Evolutionary conservation across 1,140 invertebrate genomes (phyloP), one percentile per base, ranked within the genome.

Genomic region (Tetramorium alpestre): DNA sequence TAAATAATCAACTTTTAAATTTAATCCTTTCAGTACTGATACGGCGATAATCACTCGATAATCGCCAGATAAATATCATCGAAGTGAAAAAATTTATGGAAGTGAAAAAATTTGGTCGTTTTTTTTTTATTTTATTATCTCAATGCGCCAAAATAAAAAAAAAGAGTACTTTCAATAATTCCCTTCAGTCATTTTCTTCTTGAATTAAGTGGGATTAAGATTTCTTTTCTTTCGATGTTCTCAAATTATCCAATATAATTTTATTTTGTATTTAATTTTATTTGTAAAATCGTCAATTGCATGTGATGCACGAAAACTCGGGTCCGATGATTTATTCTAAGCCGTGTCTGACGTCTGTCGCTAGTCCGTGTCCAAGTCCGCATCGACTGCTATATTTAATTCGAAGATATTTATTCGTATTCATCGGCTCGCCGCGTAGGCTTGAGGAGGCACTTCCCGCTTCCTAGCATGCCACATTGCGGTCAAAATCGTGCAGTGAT

Each of bases 401-500:
- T 38, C 64, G 0, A 51, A 69, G 25, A 51, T n/a, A 7, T 41
- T 81, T 81, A 47, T 58, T 56, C 65, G 22, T 41, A 38, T 56
- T 54, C n/a, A 54, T 67, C 64, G 33, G 33, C 16, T 41, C 62
- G 62, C 13, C 41, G 11, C 28, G 22, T 28, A 2, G 28, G 2
- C 38, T 70, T 2, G 13, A 13, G 1, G n/a, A 51, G 13, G 3
- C 13, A 51, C 65, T 86, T 86, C 75, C 62, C 41, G 62, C 73
- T 86, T 78, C 75, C 60, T 86, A 54, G 33, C 70, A 54, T 56
- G 62, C 84, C 49, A 62, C 72, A 82, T 60, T 28, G 51, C 64
- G 33, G 38, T 80, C 64, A 25, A 80, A 80, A 58, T 33, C 64
- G 51, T 13, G 38, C 41, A 49, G 22, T 65, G 51, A 70, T 38